Base-by-base conservation (phyloP, 2,797 vertebrate genomes). In the Taeniopygia guttata region DNA sequence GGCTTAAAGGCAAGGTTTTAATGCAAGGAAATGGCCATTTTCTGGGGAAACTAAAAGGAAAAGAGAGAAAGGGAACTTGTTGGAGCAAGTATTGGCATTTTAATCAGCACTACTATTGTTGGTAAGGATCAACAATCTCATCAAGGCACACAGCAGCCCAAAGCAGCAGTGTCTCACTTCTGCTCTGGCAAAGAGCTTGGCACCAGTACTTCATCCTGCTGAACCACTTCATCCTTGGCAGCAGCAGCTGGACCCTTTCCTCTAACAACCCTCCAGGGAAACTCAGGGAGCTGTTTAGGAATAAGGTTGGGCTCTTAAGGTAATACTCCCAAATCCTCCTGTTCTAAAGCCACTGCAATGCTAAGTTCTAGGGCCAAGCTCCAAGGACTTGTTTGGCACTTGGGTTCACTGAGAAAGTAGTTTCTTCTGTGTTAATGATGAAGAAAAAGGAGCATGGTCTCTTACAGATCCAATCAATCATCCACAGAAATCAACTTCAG, bases 391-490 rank as follows among this genome's bases (percentile, higher is more conserved):
- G 52, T 30, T 83, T 93, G 59, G 80, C 40, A 52, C 84, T 79
- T 38, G 67, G 30, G 14, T 42, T 81, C 51, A 91, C 38, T 20
- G 60, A 92, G 58, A 84, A 94, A 87, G 46, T n/a, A 70, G 68
- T 92, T 79, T 76, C 54, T 90, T 66, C 69, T 51, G 56, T 43
- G 48, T 63, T 94, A 87, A 89, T 38, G 55, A 76, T 62, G 83
- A 84, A 92, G 67, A 91, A 85, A 93, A 66, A 70, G 43, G 25
- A 93, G 29, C 12, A 3, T 6, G 14, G 49, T 95, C 58, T 62
- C 23, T 45, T 66, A 29, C 29, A 92, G 66, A 87, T 58, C 43
- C 49, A 85, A 94, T 84, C 87, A 93, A 92, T 93, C 75, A 93
- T 10, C 46, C 64, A 59, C 34, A 91, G 89, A 75, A 91, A 40